Evolutionary conservation across 2,888 invertebrate genomes (phyloP).

Genomic region (Ormia ochracea): DNA sequence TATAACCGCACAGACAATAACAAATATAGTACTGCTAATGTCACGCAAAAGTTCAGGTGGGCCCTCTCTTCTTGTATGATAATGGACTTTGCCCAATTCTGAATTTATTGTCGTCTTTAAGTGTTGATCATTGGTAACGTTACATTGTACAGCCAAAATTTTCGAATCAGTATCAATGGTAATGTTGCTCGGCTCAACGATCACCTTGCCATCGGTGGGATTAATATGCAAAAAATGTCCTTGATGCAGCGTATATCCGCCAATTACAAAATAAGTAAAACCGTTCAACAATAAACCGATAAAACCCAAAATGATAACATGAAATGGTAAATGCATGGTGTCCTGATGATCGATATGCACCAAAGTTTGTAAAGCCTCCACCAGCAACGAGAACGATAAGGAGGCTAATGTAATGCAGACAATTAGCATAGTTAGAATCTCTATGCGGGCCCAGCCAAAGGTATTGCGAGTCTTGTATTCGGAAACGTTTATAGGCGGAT

Average conservation of each 20-base stretch:
- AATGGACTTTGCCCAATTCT: conserved; percentile 65
- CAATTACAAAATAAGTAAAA: conserved; percentile 87
- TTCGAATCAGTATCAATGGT: conserved; percentile 75
- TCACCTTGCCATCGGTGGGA: conserved; percentile 79
- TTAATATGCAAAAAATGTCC: conserved; percentile 83
- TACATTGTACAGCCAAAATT: conserved; percentile 77
- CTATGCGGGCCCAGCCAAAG: conserved; percentile 94
- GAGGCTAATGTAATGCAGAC: conserved; percentile 90
- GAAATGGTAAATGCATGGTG: conserved; percentile 85
- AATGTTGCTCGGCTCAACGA: conserved; percentile 78
- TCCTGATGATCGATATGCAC: conserved; percentile 85
- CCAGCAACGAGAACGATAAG: conserved; percentile 87
- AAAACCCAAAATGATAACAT: conserved; percentile 84
- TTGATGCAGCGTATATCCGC: conserved; percentile 86
- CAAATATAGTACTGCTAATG: conserved; percentile 84
- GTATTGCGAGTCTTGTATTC: conserved; percentile 87
- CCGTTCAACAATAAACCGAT: conserved; percentile 85
- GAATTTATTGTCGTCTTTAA: conserved; percentile 67
- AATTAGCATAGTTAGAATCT: conserved; percentile 89
- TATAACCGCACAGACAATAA: conserved; percentile 82
- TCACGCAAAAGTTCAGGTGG: conserved; percentile 81
- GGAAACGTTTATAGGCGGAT: neutral
- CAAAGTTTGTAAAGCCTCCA: conserved; percentile 89
- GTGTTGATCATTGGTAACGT: conserved; percentile 63
- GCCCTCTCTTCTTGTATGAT: conserved; percentile 78